Evolutionary conservation across 2,797 vertebrate species (phyloP).

Genomic region (Leptodactylus fallax): DNA sequence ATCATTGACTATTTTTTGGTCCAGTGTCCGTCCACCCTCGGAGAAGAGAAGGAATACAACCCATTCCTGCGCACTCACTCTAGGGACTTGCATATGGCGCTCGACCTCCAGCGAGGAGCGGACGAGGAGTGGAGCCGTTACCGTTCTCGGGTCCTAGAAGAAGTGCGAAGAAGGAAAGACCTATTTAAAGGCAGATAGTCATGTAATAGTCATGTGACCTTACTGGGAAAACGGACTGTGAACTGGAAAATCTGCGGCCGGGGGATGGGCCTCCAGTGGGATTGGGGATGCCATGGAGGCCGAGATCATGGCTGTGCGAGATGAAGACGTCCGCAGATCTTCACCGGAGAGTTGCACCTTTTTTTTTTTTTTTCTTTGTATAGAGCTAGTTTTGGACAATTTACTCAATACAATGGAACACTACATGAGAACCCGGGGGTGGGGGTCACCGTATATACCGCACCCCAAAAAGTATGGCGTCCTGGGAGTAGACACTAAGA

Average conservation of each 20-base stretch:
- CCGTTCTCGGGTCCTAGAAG: conserved; percentile 87
- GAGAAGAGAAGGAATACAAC: conserved; percentile 92
- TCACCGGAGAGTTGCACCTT: not conserved
- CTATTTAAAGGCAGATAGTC: conserved; percentile 84
- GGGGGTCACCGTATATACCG: not conserved
- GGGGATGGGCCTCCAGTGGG: not conserved
- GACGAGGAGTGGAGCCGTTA: conserved; percentile 82
- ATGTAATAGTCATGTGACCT: conserved; percentile 69
- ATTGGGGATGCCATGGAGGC: not conserved
- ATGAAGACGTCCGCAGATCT: not conserved
- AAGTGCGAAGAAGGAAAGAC: conserved; percentile 88
- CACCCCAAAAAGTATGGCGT: not conserved
- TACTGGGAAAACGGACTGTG: not conserved
- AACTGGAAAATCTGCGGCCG: not conserved
- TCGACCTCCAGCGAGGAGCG: conserved; percentile 80
- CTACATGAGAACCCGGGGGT: not conserved
- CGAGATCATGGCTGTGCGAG: not conserved
- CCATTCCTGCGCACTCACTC: conserved; percentile 90
- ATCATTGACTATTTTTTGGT: not conserved
- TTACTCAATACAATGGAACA: not conserved
- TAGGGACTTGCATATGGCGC: conserved; percentile 82
- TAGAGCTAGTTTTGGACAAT: no score
- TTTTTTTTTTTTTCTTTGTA: not conserved
- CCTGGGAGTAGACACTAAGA: not conserved
- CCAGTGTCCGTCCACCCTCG: conserved; percentile 91